A percentile compares a stretch with the other conserved stretches of the same genome.
Conservation (phyloP, 2,797 vertebrate species). For the Trichosurus vulpecula region DNA sequence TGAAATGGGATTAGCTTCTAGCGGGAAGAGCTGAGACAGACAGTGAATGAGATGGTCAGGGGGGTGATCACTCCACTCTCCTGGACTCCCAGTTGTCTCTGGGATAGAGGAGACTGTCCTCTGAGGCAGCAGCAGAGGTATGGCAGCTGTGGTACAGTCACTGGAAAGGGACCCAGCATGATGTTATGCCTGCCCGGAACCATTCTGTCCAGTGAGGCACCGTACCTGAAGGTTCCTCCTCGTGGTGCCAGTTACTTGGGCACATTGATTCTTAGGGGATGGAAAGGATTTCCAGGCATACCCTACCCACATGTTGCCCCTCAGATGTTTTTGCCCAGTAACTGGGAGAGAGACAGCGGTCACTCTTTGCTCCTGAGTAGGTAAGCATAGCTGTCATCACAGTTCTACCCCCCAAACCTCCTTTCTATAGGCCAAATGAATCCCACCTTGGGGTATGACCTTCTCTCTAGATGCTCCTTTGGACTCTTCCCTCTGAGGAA, state of each 20-base stretch:
- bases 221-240: too few species aligned
- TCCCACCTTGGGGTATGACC: background rate
- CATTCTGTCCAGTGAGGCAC: too few species aligned
- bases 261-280: background rate
- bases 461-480: background rate
- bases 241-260: background rate
- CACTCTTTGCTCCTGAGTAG: background rate
- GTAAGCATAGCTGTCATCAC: background rate
- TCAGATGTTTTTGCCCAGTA: background rate
- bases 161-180: background rate
- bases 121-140: background rate
- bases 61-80: conserved; percentile 36
- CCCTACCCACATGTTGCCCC: too few species aligned
- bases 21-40: conserved; percentile 56
- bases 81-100: background rate
- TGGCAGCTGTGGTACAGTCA: too few species aligned
- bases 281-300: background rate
- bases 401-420: too few species aligned
- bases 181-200: too few species aligned
- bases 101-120: conserved; percentile 21
- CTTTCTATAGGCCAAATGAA: background rate
- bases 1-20: conserved; percentile 56
- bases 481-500: background rate
- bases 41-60: conserved; percentile 26
- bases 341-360: too few species aligned